These are phyloP conservation scores for Drosophila nigricruria DNA, from an alignment of 2,888 invertebrate genomes.

Conservation along the genomic window DNA sequence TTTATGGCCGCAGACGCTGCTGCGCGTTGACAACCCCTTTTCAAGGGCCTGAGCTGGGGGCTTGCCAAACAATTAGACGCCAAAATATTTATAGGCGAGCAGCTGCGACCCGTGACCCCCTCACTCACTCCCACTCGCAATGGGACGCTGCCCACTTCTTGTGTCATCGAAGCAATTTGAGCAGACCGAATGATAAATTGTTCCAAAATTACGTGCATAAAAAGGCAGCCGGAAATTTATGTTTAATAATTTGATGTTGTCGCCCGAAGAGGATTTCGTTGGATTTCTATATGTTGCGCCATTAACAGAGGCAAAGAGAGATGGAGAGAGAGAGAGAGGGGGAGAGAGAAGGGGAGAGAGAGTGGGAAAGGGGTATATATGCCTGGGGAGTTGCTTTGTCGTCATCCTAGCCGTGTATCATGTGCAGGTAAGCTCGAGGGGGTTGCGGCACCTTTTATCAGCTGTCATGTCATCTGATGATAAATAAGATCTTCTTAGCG, in stretches of 20 bases:
- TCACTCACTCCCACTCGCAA: slow-evolving; percentile 1
- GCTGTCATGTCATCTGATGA: slow-evolving; percentile 70
- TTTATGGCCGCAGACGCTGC: slow-evolving; percentile 51
- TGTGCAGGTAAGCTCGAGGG: slow-evolving; percentile 17
- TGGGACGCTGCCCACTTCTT: slow-evolving; percentile 58
- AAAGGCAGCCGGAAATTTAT: slow-evolving; percentile 75
- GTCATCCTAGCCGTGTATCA: slow-evolving; percentile 12
- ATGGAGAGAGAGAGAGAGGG: slow-evolving; percentile 36
- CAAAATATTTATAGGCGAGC: slow-evolving; percentile 74
- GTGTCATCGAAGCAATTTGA: slow-evolving; percentile 78
- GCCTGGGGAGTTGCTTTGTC: slow-evolving; percentile 15
- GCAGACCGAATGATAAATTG: slow-evolving; percentile 72
- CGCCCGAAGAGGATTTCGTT: slow-evolving; percentile 61
- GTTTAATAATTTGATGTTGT: slow-evolving; percentile 76
- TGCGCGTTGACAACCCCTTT: slow-evolving; percentile 52
- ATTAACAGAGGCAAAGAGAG: slow-evolving; percentile 37
- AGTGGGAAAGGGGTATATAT: slow-evolving; percentile 12
- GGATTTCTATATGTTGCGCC: slow-evolving; percentile 66
- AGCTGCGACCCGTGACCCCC: slow-evolving; percentile 38
- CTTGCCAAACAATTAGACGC: slow-evolving; percentile 75
- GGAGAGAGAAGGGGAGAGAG: slow-evolving; percentile 3
- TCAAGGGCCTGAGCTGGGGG: slow-evolving; percentile 39
- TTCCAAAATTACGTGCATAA: slow-evolving; percentile 78
- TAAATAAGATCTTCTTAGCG: slow-evolving; percentile 73
- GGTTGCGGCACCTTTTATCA: slow-evolving; percentile 60